These are phyloP conservation scores for Cantharis flavilabris DNA, from an alignment of 2,888 invertebrate genomes.

Conservation along the genomic window DNA sequence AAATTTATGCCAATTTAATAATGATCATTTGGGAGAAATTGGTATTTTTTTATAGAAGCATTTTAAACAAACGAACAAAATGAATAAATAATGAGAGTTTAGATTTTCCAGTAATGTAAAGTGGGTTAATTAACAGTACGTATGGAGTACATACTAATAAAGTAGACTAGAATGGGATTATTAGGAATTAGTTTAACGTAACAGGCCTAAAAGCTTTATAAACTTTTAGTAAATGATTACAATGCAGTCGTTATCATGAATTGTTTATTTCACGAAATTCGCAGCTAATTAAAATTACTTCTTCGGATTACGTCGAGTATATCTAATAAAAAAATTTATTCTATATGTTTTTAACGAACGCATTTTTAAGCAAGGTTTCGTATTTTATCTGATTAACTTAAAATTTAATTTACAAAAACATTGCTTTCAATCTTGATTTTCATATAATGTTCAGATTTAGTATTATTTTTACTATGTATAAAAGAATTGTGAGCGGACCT, in stretches of 20 bases:
- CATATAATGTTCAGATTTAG: too few relatives aligned
- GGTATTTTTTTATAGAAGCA: background rate
- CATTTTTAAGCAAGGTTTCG: background rate
- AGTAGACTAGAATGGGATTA: slow-evolving; percentile 15
- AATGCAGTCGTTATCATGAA: slow-evolving; percentile 1
- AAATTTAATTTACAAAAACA: too few relatives aligned
- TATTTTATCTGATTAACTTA: background rate
- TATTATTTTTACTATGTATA: too few relatives aligned
- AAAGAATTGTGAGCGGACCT: too few relatives aligned
- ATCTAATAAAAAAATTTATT: background rate
- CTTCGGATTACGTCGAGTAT: background rate
- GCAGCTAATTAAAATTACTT: background rate
- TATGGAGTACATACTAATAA: slow-evolving; percentile 15
- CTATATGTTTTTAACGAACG: background rate
- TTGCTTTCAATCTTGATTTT: background rate
- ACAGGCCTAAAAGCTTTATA: slow-evolving; percentile 4
- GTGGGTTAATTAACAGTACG: background rate
- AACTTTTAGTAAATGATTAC: background rate
- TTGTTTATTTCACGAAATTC: background rate
- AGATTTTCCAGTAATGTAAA: background rate
- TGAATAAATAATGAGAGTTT: background rate
- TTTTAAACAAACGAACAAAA: slow-evolving; percentile 1
- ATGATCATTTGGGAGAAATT: background rate
- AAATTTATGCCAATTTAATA: slow-evolving; percentile 10
- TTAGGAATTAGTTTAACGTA: slow-evolving; percentile 15